phyloP scores from a whole-genome alignment of 2,797 vertebrate genomes.

The Urosaurus nigricauda region DNA sequence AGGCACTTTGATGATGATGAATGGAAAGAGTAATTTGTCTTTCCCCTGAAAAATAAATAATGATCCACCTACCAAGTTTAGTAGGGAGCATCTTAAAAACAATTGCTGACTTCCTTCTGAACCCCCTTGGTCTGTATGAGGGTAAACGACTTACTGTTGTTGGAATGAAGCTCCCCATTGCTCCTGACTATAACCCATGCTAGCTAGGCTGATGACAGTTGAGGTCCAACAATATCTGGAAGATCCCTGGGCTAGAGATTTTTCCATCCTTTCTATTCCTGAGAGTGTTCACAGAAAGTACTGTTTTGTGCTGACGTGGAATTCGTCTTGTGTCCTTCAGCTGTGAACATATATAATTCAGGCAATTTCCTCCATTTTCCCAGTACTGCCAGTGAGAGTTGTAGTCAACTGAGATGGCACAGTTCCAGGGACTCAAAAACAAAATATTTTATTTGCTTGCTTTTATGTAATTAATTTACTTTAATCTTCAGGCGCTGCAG shows the following conservation, averaged over 20 bases:
- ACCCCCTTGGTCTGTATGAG: neutral
- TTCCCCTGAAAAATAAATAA: no score
- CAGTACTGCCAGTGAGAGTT: neutral
- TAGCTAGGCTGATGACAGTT: neutral
- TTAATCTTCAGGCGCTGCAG: slow-evolving; percentile 86
- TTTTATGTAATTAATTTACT: slow-evolving; percentile 48
- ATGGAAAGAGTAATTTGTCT: no score
- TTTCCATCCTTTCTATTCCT: neutral
- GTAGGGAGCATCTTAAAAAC: no score
- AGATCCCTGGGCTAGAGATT: neutral
- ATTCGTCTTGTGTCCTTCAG: neutral
- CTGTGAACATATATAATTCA: neutral
- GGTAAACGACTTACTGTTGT: neutral
- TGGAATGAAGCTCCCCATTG: neutral
- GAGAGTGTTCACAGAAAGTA: neutral
- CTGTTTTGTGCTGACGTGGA: neutral
- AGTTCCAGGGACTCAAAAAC: neutral
- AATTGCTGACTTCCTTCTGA: no score
- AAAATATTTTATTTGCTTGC: neutral
- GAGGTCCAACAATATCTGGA: neutral
- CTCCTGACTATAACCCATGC: neutral
- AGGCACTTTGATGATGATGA: no score
- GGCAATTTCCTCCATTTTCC: neutral
- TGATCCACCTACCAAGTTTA: no score
- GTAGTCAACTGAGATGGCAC: neutral